These are phyloP conservation scores for Odontomyia ornata DNA, from an alignment of 2,888 invertebrate species.

Conservation along the genomic window DNA sequence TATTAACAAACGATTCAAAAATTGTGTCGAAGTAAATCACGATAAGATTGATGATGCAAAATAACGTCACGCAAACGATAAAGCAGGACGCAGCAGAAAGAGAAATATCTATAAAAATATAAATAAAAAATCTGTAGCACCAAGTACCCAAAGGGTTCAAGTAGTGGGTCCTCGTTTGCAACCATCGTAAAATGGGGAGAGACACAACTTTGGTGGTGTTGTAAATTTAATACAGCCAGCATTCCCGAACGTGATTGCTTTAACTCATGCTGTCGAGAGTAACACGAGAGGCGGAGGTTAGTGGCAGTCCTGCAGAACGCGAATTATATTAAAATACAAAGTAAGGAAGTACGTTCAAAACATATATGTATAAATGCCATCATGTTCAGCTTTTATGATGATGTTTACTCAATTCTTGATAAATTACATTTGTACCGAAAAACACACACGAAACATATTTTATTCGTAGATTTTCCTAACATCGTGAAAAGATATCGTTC, in stretches of 20 bases:
- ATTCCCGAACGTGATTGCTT: no score
- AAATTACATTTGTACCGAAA: constrained; percentile 41
- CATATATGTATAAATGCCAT: constrained; percentile 19
- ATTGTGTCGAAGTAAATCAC: constrained; percentile 25
- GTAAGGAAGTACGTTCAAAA: not conserved
- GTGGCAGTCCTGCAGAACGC: no score
- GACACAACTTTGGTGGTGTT: not conserved
- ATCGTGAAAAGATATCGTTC: constrained; percentile 3
- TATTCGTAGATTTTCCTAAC: constrained; percentile 2
- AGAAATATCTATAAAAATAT: constrained; percentile 23
- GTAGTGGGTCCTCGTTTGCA: not conserved
- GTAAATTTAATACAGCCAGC: no score
- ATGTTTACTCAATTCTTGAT: constrained; percentile 42
- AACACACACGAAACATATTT: constrained; percentile 9
- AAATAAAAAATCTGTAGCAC: not conserved
- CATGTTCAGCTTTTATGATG: constrained; percentile 38
- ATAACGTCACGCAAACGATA: constrained; percentile 32
- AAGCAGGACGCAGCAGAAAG: not conserved
- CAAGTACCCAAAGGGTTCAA: not conserved
- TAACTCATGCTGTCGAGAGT: no score
- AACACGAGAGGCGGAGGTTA: no score
- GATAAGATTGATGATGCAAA: constrained; percentile 31
- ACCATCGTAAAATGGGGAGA: not conserved
- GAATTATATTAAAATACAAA: constrained; percentile 5
- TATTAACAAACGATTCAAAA: constrained; percentile 11